phyloP scores from a whole-genome alignment of 1,140 invertebrate species.

The Drosophila santomea region DNA sequence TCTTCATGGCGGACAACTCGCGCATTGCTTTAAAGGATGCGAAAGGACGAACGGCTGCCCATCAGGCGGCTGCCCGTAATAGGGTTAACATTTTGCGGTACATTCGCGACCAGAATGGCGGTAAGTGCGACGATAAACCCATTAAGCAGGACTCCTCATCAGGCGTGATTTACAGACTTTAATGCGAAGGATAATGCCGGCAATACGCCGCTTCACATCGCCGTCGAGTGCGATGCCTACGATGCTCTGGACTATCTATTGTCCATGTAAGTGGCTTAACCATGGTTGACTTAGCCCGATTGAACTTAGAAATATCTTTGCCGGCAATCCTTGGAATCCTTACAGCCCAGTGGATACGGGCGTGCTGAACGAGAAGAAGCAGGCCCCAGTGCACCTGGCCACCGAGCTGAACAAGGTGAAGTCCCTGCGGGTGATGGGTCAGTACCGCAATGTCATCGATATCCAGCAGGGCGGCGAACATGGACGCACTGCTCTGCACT shows the following conservation, averaged over 20 bases:
- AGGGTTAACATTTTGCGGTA: constrained; percentile 91
- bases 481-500: constrained; percentile 91
- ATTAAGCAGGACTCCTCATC: constrained; percentile 1
- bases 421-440: constrained; percentile 88
- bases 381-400: constrained; percentile 92
- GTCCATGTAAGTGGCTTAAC: constrained; percentile 87
- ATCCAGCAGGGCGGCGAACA: constrained; percentile 91
- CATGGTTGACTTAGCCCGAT: background rate
- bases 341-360: constrained; percentile 89
- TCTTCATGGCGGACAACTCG: constrained; percentile 89
- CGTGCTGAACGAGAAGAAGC: constrained; percentile 90
- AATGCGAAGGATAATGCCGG: constrained; percentile 90
- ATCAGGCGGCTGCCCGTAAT: constrained; percentile 92
- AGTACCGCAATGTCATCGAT: constrained; percentile 88
- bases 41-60: constrained; percentile 90
- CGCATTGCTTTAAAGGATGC: constrained; percentile 89
- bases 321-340: background rate
- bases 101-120: constrained; percentile 89
- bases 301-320: too few species aligned
- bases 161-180: constrained; percentile 87
- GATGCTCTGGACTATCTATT: constrained; percentile 90
- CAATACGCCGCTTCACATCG: constrained; percentile 93
- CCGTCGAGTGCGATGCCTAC: constrained; percentile 90
- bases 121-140: constrained; percentile 85
- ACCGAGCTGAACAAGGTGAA: constrained; percentile 90